Base-by-base conservation (phyloP, 2,888 invertebrate genomes). In the Drosophila rubida region DNA sequence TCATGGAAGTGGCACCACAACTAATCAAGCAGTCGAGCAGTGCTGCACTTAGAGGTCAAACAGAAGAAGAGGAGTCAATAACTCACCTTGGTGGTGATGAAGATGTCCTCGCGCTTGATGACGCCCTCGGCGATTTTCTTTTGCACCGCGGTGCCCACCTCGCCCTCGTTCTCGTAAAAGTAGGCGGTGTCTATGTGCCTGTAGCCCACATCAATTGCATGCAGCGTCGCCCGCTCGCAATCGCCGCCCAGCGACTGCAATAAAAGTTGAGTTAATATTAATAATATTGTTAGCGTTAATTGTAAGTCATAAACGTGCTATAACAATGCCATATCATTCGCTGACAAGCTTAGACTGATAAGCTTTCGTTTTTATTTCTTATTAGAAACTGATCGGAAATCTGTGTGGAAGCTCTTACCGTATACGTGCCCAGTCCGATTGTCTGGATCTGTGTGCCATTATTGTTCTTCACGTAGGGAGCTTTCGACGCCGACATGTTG, bases 1-100 rank as follows among this genome's bases (percentile, higher is more conserved):
- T 94, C 94, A 90, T 98, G 98, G 92, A 95, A 97, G 0, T 96
- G 97, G 92, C 97, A 96, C 97, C 97, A 98, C 4, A 97, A 90
- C 94, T 97, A 23, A 3, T 19, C 2, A 19, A 0, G 19, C 11
- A 49, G 58, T 19, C 25, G 16, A 14, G 11, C 14, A 22, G n/a
- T n/a, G 8, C 7, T 22, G 22, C 42, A n/a, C 9, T 14, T 7
- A n/a, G 37, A 22, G n/a, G 32, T 51, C 22, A 48, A 32, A 4
- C 14, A 19, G 1, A 0, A 25, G 2, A 30, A 2, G 23, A 3
- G 23, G 3, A 23, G 1, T 23, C 6, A 5, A n/a, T 8, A 4
- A 45, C 70, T 63, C 11, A 91, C 91, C 86, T 92, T 92, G 22
- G 89, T 84, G 13, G 90, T 89, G 30, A 92, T 85, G 58, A 88